Conservation (phyloP, 1,140 invertebrate species). For the Hyphantria cunea region DNA sequence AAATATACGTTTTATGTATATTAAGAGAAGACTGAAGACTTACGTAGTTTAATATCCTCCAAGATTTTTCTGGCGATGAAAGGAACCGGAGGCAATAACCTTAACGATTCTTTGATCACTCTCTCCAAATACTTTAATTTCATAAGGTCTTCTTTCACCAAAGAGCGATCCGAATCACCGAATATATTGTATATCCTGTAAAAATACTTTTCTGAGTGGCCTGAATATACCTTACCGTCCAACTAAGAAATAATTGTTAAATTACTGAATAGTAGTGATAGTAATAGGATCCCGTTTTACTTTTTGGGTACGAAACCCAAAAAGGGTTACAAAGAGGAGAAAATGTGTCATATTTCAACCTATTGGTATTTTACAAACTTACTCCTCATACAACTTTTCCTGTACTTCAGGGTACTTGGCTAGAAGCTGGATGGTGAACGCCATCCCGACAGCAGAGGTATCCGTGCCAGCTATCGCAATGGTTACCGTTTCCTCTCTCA, state of each 20-base stretch:
- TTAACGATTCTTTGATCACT: conserved; percentile 87
- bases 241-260: too few relatives aligned
- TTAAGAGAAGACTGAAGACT: too few relatives aligned
- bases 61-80: conserved; percentile 65
- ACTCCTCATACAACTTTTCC: conserved; percentile 60
- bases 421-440: conserved; percentile 49
- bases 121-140: conserved; percentile 87
- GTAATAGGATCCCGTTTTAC: too few relatives aligned
- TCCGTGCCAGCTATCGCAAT: conserved; percentile 55
- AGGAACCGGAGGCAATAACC: conserved; percentile 86
- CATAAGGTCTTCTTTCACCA: conserved; percentile 58
- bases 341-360: too few relatives aligned
- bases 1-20: too few relatives aligned
- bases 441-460: conserved; percentile 47
- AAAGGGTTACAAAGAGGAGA: too few relatives aligned
- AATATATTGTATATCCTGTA: conserved; percentile 53
- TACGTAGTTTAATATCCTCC: conserved; percentile 60
- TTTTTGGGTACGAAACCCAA: too few relatives aligned
- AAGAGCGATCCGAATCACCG: conserved; percentile 48
- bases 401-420: conserved; percentile 56
- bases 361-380: too few relatives aligned
- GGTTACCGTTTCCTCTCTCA: conserved; percentile 58
- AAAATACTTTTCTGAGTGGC: too few relatives aligned
- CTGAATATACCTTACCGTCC: too few relatives aligned
- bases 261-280: too few relatives aligned